phyloP scores from a whole-genome alignment of 2,888 invertebrate species.

The Tyria jacobaeae region DNA sequence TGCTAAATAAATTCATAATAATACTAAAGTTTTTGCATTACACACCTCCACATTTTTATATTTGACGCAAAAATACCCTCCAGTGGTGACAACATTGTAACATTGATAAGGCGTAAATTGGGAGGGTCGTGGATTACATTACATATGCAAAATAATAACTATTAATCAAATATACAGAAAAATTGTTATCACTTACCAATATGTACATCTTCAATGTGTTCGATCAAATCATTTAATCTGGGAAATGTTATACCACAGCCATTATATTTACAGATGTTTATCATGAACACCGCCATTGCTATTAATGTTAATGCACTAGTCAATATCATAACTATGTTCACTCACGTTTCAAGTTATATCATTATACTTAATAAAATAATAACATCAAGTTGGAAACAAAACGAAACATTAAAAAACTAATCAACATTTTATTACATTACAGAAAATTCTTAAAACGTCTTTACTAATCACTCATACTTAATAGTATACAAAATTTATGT shows the following conservation, averaged over 20 bases:
- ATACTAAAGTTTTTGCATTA: constrained; percentile 50
- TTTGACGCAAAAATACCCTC: constrained; percentile 63
- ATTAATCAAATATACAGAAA: constrained; percentile 36
- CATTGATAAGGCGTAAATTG: constrained; percentile 80
- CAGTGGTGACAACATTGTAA: constrained; percentile 80
- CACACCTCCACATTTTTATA: constrained; percentile 50
- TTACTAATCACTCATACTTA: constrained; percentile 22
- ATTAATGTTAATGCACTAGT: constrained; percentile 76
- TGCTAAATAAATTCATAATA: constrained; percentile 35
- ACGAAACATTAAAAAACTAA: constrained; percentile 4
- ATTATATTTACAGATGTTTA: constrained; percentile 96
- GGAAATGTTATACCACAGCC: constrained; percentile 94
- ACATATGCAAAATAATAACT: constrained; percentile 52
- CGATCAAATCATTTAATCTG: constrained; percentile 92
- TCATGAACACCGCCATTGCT: constrained; percentile 95
- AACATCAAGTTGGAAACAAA: not conserved
- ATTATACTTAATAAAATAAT: constrained; percentile 13
- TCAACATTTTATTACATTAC: not conserved
- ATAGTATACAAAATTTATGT: constrained; percentile 60
- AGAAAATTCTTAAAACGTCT: not conserved
- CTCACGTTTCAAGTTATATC: constrained; percentile 31
- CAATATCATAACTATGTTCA: constrained; percentile 63
- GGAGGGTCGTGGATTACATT: constrained; percentile 69
- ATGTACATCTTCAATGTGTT: constrained; percentile 95
- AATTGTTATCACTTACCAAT: constrained; percentile 89